phyloP scores from a whole-genome alignment of 2,113 vertebrate species.

The Anhinga rufa region DNA sequence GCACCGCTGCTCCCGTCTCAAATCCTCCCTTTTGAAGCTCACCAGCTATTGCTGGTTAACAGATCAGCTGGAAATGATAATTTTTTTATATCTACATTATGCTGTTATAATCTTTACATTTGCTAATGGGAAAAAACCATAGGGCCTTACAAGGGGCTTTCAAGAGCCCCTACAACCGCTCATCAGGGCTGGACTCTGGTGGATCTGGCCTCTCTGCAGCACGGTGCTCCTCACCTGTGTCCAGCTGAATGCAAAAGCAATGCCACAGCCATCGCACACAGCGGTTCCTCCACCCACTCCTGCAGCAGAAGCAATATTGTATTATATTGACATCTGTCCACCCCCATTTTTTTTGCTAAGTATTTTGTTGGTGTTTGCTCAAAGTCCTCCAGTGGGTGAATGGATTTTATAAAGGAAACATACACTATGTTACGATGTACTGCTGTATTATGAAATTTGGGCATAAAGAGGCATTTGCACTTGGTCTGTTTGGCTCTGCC shows the following conservation, averaged over 20 bases:
- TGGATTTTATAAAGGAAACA: background rate
- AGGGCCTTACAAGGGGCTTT: background rate
- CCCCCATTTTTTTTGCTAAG: too few relatives aligned
- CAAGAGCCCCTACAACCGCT: background rate
- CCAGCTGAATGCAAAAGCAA: rapidly evolving
- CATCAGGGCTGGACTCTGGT: background rate
- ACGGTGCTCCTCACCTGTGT: background rate
- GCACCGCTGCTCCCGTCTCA: background rate
- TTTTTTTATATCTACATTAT: background rate
- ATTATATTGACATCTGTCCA: background rate
- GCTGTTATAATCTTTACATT: background rate
- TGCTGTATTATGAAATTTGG: background rate
- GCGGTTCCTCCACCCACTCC: background rate
- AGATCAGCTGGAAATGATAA: rapidly evolving
- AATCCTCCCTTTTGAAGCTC: background rate
- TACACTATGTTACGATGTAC: rapidly evolving
- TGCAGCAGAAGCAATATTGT: background rate
- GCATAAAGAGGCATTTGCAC: background rate
- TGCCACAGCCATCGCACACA: rapidly evolving
- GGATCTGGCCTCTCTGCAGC: background rate
- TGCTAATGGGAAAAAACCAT: background rate
- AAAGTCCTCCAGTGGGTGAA: background rate
- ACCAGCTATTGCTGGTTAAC: background rate
- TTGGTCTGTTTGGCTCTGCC: background rate
- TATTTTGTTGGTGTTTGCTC: background rate